These are phyloP conservation scores for Ommatoiulus sabulosus DNA, from an alignment of 2,888 invertebrate genomes.

Conservation along the genomic window DNA sequence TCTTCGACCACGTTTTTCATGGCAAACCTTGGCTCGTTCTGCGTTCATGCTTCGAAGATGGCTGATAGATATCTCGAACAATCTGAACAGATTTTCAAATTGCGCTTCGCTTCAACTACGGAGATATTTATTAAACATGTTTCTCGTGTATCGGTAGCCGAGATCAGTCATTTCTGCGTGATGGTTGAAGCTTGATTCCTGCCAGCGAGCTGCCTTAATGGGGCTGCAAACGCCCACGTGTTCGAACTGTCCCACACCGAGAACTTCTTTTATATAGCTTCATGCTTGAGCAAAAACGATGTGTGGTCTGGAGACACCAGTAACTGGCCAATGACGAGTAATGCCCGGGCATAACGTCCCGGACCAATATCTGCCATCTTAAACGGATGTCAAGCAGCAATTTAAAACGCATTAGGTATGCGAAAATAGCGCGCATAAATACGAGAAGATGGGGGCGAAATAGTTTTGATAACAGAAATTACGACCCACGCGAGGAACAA, in stretches of 20 bases:
- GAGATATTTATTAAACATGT: slow-evolving; percentile 23
- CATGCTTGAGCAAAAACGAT: neutral
- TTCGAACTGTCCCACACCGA: neutral
- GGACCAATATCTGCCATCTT: slow-evolving; percentile 2
- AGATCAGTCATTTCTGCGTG: slow-evolving; percentile 27
- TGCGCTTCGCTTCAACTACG: slow-evolving; percentile 32
- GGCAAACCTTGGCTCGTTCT: neutral
- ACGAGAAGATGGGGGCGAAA: slow-evolving; percentile 3
- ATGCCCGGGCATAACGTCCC: neutral
- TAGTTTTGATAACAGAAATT: slow-evolving; percentile 16
- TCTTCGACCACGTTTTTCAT: slow-evolving; percentile 28
- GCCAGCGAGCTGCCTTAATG: neutral
- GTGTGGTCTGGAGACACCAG: slow-evolving; percentile 21
- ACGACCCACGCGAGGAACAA: neutral
- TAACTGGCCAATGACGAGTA: neutral
- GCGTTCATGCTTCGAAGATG: neutral
- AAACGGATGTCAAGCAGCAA: slow-evolving; percentile 21
- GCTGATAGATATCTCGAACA: neutral
- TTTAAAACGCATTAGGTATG: slow-evolving; percentile 26
- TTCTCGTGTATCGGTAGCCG: slow-evolving; percentile 13
- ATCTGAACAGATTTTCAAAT: slow-evolving; percentile 22
- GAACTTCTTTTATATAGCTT: neutral
- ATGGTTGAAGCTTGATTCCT: slow-evolving; percentile 22
- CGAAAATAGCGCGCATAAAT: neutral
- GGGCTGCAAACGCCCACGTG: slow-evolving; percentile 7